Evolutionary conservation across 2,797 vertebrate species (phyloP), one percentile per base, ranked within the genome.

Genomic region (Pseudochirops cupreus): DNA sequence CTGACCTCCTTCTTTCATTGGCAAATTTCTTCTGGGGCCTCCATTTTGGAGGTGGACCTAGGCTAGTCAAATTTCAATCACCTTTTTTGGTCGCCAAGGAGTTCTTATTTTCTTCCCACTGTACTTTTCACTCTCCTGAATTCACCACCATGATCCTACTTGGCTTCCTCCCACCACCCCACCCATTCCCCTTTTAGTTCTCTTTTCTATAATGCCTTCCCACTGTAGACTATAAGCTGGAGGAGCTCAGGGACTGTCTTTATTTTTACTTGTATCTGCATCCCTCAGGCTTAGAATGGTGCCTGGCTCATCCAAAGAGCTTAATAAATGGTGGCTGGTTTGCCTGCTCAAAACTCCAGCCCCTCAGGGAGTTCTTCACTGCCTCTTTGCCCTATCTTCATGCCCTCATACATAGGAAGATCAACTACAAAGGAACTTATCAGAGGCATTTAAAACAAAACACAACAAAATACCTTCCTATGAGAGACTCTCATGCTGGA

Each of bases 401-500:
- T 54, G 55, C 94, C 74, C 92, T 96, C 90, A 55, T 92, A 94
- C 46, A 52, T 92, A 91, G 67, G 59, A 93, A 90, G 91, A 93
- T 57, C 53, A 90, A 93, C 55, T 12, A 56, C 92, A 96, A 94
- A 96, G 57, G 56, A 95, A 55, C 91, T 74, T 91, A n/a, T 93
- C 39, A 24, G 10, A 58, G 26, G 52, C 92, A 26, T 87, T 87
- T 87, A 87, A 87, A 87, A 87, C 39, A 87, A 87, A 87, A 87
- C 39, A 87, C 39, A 87, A 87, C 39, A 91, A 91, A 95, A 90
- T 59, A 93, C 95, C 53, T 96, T 91, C 93, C 95, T 95, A 95
- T 46, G 96, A 96, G 93, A 93, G 53, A 96, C 53, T 91, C 95
- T 94, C 50, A 26, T 91, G 96, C 28, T 95, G 93, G 33, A 91